These are phyloP conservation scores for Manacus vitellinus DNA, from an alignment of 2,113 vertebrate genomes.

Conservation along the genomic window DNA sequence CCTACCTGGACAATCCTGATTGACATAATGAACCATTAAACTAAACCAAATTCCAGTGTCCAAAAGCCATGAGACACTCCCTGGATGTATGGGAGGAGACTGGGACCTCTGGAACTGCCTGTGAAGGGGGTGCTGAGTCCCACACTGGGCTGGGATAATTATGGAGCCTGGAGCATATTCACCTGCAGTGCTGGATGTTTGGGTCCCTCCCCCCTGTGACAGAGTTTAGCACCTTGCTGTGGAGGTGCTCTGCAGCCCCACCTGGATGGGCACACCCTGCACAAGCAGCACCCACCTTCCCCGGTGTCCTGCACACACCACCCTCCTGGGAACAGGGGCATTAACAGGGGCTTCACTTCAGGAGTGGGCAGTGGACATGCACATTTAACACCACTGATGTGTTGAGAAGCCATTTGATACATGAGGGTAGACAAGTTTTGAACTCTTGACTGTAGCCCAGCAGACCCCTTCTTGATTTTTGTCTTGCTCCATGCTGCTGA, in stretches of 20 bases:
- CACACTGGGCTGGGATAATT: background rate
- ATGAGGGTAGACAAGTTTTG: background rate
- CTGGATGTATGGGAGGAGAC: background rate
- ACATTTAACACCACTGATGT: background rate
- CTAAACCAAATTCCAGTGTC: background rate
- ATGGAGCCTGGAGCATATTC: background rate
- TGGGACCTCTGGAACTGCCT: background rate
- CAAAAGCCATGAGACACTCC: background rate
- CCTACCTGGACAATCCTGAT: background rate
- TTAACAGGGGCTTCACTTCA: background rate
- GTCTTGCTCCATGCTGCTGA: background rate
- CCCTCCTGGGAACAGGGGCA: background rate
- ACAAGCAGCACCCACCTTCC: background rate
- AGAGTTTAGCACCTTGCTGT: background rate
- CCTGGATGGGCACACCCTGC: background rate
- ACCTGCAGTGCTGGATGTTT: background rate
- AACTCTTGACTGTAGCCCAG: background rate
- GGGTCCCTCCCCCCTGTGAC: background rate
- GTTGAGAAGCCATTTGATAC: background rate
- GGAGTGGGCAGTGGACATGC: background rate
- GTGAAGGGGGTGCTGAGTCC: background rate
- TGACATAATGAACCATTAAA: background rate
- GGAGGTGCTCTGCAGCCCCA: background rate
- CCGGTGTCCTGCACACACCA: background rate
- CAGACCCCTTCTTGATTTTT: background rate